Conservation (phyloP, 1,140 invertebrate genomes). For the Drosophila willistoni region DNA sequence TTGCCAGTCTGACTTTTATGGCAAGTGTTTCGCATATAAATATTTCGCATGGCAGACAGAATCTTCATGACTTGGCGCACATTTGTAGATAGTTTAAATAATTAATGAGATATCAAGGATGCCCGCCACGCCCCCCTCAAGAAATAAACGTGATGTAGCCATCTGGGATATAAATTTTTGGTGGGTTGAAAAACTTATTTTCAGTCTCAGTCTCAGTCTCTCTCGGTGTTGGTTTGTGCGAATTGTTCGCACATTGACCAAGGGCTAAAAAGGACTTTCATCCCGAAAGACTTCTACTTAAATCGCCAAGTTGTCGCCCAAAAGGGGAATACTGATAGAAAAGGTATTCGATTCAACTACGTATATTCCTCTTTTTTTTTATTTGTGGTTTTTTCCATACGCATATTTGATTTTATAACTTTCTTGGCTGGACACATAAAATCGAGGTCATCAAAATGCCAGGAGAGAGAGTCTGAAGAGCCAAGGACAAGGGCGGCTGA, state of each 20-base stretch:
- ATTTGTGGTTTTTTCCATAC: conserved; percentile 37
- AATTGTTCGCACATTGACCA: conserved; percentile 78
- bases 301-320: conserved; percentile 70
- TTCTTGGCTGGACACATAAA: conserved; percentile 75
- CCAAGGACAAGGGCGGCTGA: conserved; percentile 9
- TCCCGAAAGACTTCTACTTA: conserved; percentile 37
- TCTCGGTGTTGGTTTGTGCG: conserved; percentile 33
- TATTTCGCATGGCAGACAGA: conserved; percentile 23
- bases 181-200: conserved; percentile 36
- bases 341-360: neutral
- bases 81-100: conserved; percentile 80
- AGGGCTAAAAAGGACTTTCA: conserved; percentile 11
- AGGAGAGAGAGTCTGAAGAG: neutral
- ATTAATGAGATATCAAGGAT: conserved; percentile 62
- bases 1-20: conserved; percentile 51
- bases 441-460: conserved; percentile 69
- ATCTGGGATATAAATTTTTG: conserved; percentile 71
- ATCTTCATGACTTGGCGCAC: conserved; percentile 45
- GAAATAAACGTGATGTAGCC: conserved; percentile 58
- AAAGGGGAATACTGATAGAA: conserved; percentile 15
- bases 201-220: conserved; percentile 26
- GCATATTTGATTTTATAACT: conserved; percentile 81
- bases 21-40: conserved; percentile 36
- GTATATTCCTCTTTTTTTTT: conserved; percentile 18
- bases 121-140: neutral